Evolutionary conservation across 2,888 invertebrate species (phyloP).

Genomic region (Ichneumoninae sp.): DNA sequence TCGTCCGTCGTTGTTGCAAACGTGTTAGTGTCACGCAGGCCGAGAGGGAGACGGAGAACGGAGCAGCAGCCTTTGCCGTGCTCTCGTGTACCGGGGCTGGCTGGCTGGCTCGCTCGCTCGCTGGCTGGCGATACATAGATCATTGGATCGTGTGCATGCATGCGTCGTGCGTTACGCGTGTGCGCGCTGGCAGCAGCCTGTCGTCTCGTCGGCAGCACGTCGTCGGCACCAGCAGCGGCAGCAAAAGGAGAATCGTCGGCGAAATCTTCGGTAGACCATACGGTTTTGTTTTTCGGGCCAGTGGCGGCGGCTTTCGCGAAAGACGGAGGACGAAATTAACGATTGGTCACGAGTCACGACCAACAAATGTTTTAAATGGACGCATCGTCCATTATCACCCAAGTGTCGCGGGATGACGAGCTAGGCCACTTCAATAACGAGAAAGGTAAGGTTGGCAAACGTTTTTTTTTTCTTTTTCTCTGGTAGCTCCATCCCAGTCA

Average conservation of each 20-base stretch:
- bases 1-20: conserved; percentile 10
- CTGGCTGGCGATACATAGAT: conserved; percentile 55
- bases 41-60: conserved; percentile 17
- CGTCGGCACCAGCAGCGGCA: conserved; percentile 51
- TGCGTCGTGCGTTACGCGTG: conserved; percentile 67
- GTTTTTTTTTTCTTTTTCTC: not conserved
- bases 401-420: conserved; percentile 99
- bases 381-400: conserved; percentile 99
- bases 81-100: conserved; percentile 5
- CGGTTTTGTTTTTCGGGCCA: conserved; percentile 48
- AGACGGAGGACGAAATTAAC: conserved; percentile 80
- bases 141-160: conserved; percentile 67
- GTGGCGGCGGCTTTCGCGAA: conserved; percentile 63
- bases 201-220: conserved; percentile 57
- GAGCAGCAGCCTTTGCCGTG: conserved; percentile 34
- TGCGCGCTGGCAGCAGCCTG: conserved; percentile 66
- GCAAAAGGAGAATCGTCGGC: conserved; percentile 54
- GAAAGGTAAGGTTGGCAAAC: conserved; percentile 88
- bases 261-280: conserved; percentile 43
- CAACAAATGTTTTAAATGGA: conserved; percentile 94
- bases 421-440: conserved; percentile 93
- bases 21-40: conserved; percentile 33
- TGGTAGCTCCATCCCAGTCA: not conserved
- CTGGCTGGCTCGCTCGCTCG: not conserved
- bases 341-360: conserved; percentile 79